Evolutionary conservation across 2,888 invertebrate genomes (phyloP), one percentile per base, ranked within the genome.

Genomic region (Cephus runcator): DNA sequence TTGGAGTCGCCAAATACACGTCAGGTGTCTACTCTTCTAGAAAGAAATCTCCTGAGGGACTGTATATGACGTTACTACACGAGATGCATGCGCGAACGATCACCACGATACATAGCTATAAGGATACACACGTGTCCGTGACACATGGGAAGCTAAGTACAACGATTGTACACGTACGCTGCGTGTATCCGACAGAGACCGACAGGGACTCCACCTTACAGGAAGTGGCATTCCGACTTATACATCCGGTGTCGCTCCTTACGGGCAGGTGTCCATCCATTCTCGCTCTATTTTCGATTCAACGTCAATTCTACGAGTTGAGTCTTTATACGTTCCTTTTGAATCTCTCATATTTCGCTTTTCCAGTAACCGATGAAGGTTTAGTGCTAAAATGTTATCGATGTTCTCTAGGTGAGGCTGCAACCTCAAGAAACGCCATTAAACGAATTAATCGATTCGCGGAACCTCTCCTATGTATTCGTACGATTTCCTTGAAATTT

Each of bases 171-270:
- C 23, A 56, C 40, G 40, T 56, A 56, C 23, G 40, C 15, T 56
- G 40, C 40, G 23, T 56, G 40, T 56, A 23, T 56, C 23, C 40
- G 40, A 23, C 40, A 23, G 40, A 56, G 40, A 56, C 40, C 40
- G 40, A 56, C 40, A 56, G 23, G 80, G 74, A 77, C 12, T 77
- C 79, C 83, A 83, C 80, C 83, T 56, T 81, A 85, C 87, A 85
- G 87, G 87, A 87, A 87, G 83, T 82, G 83, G 80, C 81, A 80
- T 82, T 86, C 85, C 83, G 84, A 83, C 82, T 81, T 81, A 82
- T 81, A 84, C 85, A 85, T 87, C 87, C 86, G 87, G 87, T 84
- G 85, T 84, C 84, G 83, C 86, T 87, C 87, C 85, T 87, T 87
- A 87, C 84, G 85, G 86, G 82, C 85, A 86, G 85, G 34, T 31